Base-by-base conservation (phyloP, 2,113 vertebrate species). In the Geothlypis trichas region DNA sequence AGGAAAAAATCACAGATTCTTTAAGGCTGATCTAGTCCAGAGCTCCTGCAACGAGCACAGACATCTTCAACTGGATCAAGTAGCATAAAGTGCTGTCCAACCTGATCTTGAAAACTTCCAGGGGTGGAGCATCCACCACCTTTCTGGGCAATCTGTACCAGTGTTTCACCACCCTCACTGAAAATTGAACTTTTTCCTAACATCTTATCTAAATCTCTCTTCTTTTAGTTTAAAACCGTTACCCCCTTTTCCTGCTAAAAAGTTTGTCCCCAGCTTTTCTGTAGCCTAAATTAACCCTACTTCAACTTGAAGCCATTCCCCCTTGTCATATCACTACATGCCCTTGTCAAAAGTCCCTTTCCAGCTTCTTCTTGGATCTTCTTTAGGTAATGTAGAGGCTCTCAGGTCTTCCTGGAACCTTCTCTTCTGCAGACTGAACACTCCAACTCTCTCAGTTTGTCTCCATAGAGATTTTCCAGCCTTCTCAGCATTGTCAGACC, bases 11-110 rank as follows among this genome's bases (percentile, higher is more conserved):
- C 35, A 63, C 13, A 27, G 54, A 33, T 61, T 47, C 27, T 33
- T 62, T 37, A 28, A 65, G 9, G 27, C 4, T 12, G 39, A 37
- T 20, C 10, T 42, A 23, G 26, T 74, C 31, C 61, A 61, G 21
- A 33, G 4, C 9, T 26, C 19, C 41, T 49, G 13, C 54, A 41
- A 9, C 4, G 3, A 21, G 30, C 35, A 49, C 7, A 9, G 15
- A 16, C 18, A 27, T 41, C 46, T 54, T 65, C 28, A 44, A 6
- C 10, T 54, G 30, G 13, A 46, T 31, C 24, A 31, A 11, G 17
- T 31, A 21, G 7, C 26, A 14, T 39, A 59, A 33, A 35, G 19
- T 5, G 3, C 33, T 52, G 12, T 37, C 37, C 3, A 0, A 2
- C 30, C 6, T 46, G 33, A 22, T n/a, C 46, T 79, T 33, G 39